phyloP scores from a whole-genome alignment of 1,140 invertebrate species.

The Sycobia sp. region DNA sequence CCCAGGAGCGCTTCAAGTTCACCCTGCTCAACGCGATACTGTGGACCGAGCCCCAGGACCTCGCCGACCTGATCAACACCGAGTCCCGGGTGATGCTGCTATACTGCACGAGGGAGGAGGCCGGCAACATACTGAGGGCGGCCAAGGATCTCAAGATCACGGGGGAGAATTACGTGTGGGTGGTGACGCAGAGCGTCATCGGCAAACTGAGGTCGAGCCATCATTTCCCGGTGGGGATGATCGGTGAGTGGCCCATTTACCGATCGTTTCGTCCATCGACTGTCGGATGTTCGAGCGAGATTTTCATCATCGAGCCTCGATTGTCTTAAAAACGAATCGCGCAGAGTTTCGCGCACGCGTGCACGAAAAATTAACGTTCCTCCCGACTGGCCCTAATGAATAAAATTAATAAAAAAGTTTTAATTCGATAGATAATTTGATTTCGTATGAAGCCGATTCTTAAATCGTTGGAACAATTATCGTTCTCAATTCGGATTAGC shows the following conservation, averaged over 20 bases:
- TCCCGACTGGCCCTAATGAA: too few species aligned
- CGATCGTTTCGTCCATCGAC: too few species aligned
- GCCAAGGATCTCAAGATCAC: constrained; percentile 86
- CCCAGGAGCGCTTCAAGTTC: constrained; percentile 88
- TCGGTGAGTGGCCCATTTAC: constrained; percentile 71
- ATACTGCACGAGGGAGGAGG: constrained; percentile 88
- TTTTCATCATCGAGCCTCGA: too few species aligned
- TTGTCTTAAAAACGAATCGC: too few species aligned
- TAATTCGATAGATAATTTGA: too few species aligned
- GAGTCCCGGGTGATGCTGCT: constrained; percentile 93
- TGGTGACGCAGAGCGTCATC: constrained; percentile 93
- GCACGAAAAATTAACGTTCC: too few species aligned
- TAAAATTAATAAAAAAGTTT: too few species aligned
- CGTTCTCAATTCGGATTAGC: too few species aligned
- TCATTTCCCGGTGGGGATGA: constrained; percentile 90
- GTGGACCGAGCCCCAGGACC: constrained; percentile 67
- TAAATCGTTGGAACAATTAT: too few species aligned
- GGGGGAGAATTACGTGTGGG: constrained; percentile 95
- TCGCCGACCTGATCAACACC: constrained; percentile 81
- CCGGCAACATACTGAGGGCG: constrained; percentile 79
- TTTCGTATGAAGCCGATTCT: too few species aligned
- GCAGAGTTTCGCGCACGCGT: too few species aligned
- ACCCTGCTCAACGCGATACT: constrained; percentile 85
- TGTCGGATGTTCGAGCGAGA: too few species aligned
- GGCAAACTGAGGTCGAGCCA: constrained; percentile 76